Evolutionary conservation across 2,888 invertebrate genomes (phyloP), one percentile per base, ranked within the genome.

Genomic region (Drosophila prostipennis): DNA sequence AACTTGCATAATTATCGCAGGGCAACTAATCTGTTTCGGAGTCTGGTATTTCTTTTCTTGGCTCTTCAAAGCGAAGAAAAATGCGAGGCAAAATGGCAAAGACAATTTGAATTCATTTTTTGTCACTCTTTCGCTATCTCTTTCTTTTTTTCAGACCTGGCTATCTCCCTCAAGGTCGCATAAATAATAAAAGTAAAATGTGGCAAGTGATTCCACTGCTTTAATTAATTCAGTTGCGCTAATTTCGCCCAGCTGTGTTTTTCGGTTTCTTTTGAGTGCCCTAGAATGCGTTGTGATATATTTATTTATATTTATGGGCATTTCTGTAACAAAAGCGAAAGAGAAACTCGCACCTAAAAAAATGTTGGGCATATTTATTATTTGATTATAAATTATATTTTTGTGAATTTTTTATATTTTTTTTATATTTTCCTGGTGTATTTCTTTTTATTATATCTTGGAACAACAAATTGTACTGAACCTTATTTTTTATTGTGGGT

Each of bases 211-310:
- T 59, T 73, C 61, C 48, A 55, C 63, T 42, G 81, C 84, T 78
- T 72, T 84, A 84, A 84, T 84, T 80, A 82, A 84, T 81, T 87
- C 82, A 81, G 87, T 87, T 84, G 79, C 87, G 76, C 79, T 82
- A 84, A 87, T 87, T 79, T 81, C 59, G 72, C 23, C 37, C 40
- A 65, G 77, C 40, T 64, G 74, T 59, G 70, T 43, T 72, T 84
- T 65, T 57, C 16, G 29, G 68, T 46, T 63, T 43, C 39, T 16
- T 45, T 14, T 49, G 46, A 40, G 32, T 57, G 61, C 40, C 59
- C 61, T 48, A 40, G 59, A 49, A 59, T 59, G 7, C 48, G 19
- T 34, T 36, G 26, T 36, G 26, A 59, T 14, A 59, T 46, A 32
- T 59, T 16, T 10, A 19, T 46, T 49, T 14, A 59, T 46, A 32